Evolutionary conservation across 2,797 vertebrate species (phyloP).

Genomic region (Danio kyathit): DNA sequence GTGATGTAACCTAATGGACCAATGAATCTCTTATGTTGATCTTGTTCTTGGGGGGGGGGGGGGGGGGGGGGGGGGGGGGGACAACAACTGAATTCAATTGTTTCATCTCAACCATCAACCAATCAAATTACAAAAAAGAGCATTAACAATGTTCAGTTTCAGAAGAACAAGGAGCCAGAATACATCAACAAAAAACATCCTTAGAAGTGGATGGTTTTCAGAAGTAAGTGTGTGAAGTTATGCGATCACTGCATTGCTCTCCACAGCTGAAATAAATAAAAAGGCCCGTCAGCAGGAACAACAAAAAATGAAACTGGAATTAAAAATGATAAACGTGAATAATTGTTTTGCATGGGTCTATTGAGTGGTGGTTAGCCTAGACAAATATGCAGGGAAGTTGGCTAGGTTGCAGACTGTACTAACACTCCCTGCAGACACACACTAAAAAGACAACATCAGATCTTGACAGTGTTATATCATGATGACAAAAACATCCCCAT

Average conservation of each 20-base stretch:
- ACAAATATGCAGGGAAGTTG: not conserved
- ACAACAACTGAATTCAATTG: no score
- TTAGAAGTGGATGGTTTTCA: not conserved
- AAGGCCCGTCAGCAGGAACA: slow-evolving; percentile 40
- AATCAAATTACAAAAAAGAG: not conserved
- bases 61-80: no score
- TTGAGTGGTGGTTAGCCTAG: not conserved
- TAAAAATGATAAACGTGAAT: slow-evolving; percentile 24
- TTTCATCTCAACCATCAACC: no score
- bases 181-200: slow-evolving; percentile 3
- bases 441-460: not conserved
- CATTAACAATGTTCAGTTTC: not conserved
- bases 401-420: not conserved
- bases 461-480: not conserved
- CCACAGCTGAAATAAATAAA: slow-evolving; percentile 42
- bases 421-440: not conserved
- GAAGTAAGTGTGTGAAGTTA: slow-evolving; percentile 26
- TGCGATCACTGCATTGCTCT: slow-evolving; percentile 48
- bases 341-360: slow-evolving; percentile 7
- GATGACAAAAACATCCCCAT: not conserved
- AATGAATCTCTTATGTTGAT: slow-evolving; percentile 3
- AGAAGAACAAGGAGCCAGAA: slow-evolving; percentile 22
- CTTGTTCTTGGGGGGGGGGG: not conserved
- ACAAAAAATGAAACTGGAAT: slow-evolving; percentile 44
- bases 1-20: slow-evolving; percentile 42